Base-by-base conservation (phyloP, 2,113 vertebrate genomes). In the Panthera leo region DNA sequence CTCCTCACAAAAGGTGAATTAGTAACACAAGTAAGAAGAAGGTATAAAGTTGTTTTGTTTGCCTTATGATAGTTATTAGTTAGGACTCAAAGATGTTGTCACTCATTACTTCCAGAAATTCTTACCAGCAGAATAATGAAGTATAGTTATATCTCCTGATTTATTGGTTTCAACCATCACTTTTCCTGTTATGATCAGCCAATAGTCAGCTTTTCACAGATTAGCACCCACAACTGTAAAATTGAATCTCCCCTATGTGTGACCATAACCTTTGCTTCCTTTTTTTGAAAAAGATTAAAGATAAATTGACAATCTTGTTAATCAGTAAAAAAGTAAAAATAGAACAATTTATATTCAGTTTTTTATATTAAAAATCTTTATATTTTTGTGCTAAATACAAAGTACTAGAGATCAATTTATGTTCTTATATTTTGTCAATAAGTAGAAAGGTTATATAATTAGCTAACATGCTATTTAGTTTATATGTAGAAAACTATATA, bases 321-420 rank as follows among this genome's bases (percentile, higher is more conserved):
- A 21, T 80, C 8, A 70, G 2, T 31, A 82, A 70, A 67, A 68
- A 70, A 85, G 23, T 11, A 48, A 53, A 67, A 61, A 70, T 9
- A 45, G 76, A 61, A 55, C 13, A 1, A 71, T 23, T 70, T 48
- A 5, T 86, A 1, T 76, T 89, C 39, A 78, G 6, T 78, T 78
- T 0, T 36, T 75, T 85, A 29, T 42, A 61, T 58, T 71, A 93
- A 95, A 73, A 84, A 48, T 88, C 42, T 71, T 73, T 55, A 42
- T 67, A 58, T 96, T 88, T 85, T 75, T 39, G 2, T 88, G 14
- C 48, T 95, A 89, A 93, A 89, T 34, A 68, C 14, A 93, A 85
- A 82, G n/a, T 91, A 19, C 31, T 68, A 15, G 15, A 73, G 73
- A 80, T 55, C 75, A 58, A 78, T 76, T 73, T 87, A 10, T 65